Conservation (phyloP, 2,888 invertebrate genomes). For the Nemotelus pantherinus region DNA sequence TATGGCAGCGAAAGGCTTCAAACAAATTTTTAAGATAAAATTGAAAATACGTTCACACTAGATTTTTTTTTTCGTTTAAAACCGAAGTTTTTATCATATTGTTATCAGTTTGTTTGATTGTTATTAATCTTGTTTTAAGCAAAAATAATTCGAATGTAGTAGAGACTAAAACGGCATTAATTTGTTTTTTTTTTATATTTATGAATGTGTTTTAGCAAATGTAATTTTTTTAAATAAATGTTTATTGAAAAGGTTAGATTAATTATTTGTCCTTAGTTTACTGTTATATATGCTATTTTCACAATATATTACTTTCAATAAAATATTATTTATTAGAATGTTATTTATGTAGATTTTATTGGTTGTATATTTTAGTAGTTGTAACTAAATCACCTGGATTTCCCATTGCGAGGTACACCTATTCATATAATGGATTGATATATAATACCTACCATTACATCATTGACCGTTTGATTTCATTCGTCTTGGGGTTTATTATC, state of each 20-base stretch:
- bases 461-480: too few relatives aligned
- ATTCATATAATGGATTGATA: too few relatives aligned
- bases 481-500: too few relatives aligned
- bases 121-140: slow-evolving; percentile 27
- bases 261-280: slow-evolving; percentile 9
- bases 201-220: slow-evolving; percentile 28
- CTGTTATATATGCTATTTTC: slow-evolving; percentile 35
- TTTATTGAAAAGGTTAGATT: slow-evolving; percentile 21
- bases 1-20: too few relatives aligned
- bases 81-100: slow-evolving; percentile 20
- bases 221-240: slow-evolving; percentile 22
- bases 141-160: slow-evolving; percentile 7
- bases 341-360: slow-evolving; percentile 24
- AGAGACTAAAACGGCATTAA: slow-evolving; percentile 9
- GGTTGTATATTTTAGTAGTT: not conserved
- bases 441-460: too few relatives aligned
- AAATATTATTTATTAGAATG: slow-evolving; percentile 39
- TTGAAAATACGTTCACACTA: too few relatives aligned
- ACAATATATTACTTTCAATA: slow-evolving; percentile 37
- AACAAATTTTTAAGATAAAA: too few relatives aligned
- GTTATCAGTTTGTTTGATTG: slow-evolving; percentile 27
- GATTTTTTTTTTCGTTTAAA: not conserved
- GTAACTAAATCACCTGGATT: too few relatives aligned
- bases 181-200: slow-evolving; percentile 28
- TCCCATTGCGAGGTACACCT: too few relatives aligned